Percentiles rank a stretch among this genome's conserved stretches.
These are phyloP conservation scores for Mystacides longicornis DNA, from an alignment of 2,888 invertebrate genomes.

Conservation along the genomic window DNA sequence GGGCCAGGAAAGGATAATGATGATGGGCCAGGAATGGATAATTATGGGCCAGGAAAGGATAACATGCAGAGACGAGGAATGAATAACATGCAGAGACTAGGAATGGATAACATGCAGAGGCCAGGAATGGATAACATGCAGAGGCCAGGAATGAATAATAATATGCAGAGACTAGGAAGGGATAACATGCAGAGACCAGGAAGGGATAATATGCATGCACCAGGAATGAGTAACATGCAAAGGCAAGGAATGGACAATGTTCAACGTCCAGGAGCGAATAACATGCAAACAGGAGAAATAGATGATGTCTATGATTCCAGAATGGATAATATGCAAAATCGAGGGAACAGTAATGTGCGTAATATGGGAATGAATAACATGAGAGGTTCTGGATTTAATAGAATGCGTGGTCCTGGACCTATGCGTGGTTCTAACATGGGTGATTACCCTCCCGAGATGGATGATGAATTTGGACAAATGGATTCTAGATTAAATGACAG, in stretches of 20 bases:
- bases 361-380: constrained; percentile 20
- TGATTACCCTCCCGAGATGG: too few relatives aligned
- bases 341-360: constrained; percentile 24
- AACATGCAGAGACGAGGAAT: too few relatives aligned
- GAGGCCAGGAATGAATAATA: constrained; percentile 18
- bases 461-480: too few relatives aligned
- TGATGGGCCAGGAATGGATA: too few relatives aligned
- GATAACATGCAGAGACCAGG: not conserved
- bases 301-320: not conserved
- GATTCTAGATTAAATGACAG: not conserved
- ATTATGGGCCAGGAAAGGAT: too few relatives aligned
- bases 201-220: not conserved
- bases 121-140: constrained; percentile 9
- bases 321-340: constrained; percentile 20
- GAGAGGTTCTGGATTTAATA: not conserved
- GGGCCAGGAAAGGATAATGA: too few relatives aligned
- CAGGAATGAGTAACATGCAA: not conserved
- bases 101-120: constrained; percentile 16
- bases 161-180: constrained; percentile 10
- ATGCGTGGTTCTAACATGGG: too few relatives aligned
- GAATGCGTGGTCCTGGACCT: not conserved
- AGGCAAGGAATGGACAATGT: not conserved
- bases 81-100: constrained; percentile 1
- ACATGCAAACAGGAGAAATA: not conserved
- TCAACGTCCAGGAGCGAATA: not conserved